Base-by-base conservation (phyloP, 2,888 invertebrate genomes). In the Cyaniris semiargus region DNA sequence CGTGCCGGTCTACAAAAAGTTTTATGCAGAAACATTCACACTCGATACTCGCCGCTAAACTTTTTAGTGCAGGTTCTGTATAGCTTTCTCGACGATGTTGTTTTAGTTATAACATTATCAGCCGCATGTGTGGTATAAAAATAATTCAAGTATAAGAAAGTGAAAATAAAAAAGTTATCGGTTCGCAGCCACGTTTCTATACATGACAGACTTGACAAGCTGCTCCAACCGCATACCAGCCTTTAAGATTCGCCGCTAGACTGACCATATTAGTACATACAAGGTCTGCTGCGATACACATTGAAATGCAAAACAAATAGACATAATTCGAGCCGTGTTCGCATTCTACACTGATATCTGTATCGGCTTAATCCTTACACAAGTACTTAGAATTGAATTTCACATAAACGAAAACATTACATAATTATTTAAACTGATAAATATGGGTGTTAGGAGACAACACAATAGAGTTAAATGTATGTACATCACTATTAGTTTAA, bases 181-280 rank as follows among this genome's bases (percentile, higher is more conserved):
- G 84, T 83, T 81, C 82, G 85, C 83, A 84, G 83, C 82, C 82
- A 81, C 84, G 84, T 89, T 90, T 90, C 89, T 87, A 87, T 81
- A 80, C 79, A 79, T 87, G 89, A 90, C 88, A 87, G 89, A 89
- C 89, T 83, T 86, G 88, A 88, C 86, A 87, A 86, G 84, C 85
- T 84, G 87, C 85, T 88, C 86, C 81, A 81, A 79, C 81, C 79
- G 79, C 78, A 72, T 78, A 72, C 74, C 75, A 56, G 77, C 76
- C 71, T 80, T 78, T 79, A 77, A 78, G 74, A 60, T 79, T 77
- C 77, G 53, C 79, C 76, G 81, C 80, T 77, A 76, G 78, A 71
- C 44, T 74, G 60, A 38, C 76, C 56, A 70, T 56, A 78, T 56
- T 76, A 48, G 72, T 77, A 77, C 34, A 53, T 70, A 34, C 71